Conservation (phyloP, 30 jellyfish, hydroid and myxozoan species). For the Pelagia noctiluca region DNA sequence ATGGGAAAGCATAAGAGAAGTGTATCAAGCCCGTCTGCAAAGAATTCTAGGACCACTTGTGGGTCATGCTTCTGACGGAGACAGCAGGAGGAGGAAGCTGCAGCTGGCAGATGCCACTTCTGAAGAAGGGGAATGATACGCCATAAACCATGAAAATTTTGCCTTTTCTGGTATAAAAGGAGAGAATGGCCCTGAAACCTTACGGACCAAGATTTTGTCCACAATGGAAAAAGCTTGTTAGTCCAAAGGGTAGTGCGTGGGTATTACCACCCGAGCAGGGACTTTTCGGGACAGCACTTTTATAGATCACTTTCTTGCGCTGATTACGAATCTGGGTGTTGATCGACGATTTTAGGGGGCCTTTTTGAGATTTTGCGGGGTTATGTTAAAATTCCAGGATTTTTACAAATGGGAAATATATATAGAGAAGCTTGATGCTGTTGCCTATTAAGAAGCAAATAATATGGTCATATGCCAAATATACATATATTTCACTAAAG, state of each 20-base stretch:
- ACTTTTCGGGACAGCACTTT: slow-evolving; percentile 3
- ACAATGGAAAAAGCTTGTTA: slow-evolving; percentile 32
- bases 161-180: slow-evolving; percentile 40
- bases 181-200: slow-evolving; percentile 23
- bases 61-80: slow-evolving; percentile 50
- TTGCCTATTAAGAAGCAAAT: neutral
- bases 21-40: slow-evolving; percentile 7
- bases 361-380: slow-evolving; percentile 22
- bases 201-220: slow-evolving; percentile 34
- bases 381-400: slow-evolving; percentile 14
- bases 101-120: slow-evolving; percentile 33
- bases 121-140: slow-evolving; percentile 25
- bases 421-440: neutral
- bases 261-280: slow-evolving; percentile 38
- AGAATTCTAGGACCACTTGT: slow-evolving; percentile 37
- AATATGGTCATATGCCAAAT: neutral
- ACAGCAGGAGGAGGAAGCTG: slow-evolving; percentile 32
- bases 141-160: slow-evolving; percentile 24
- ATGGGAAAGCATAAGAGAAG: slow-evolving; percentile 23
- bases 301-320: slow-evolving; percentile 15
- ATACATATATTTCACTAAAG: slow-evolving; percentile 1
- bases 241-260: slow-evolving; percentile 41
- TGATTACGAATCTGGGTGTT: too few relatives aligned
- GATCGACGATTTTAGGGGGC: slow-evolving; percentile 15
- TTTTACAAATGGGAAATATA: neutral